A percentile compares a stretch with the other conserved stretches of the same genome.
phyloP scores from a whole-genome alignment of 92 coral and sea anemone species.

The Palythoa grandiflora region DNA sequence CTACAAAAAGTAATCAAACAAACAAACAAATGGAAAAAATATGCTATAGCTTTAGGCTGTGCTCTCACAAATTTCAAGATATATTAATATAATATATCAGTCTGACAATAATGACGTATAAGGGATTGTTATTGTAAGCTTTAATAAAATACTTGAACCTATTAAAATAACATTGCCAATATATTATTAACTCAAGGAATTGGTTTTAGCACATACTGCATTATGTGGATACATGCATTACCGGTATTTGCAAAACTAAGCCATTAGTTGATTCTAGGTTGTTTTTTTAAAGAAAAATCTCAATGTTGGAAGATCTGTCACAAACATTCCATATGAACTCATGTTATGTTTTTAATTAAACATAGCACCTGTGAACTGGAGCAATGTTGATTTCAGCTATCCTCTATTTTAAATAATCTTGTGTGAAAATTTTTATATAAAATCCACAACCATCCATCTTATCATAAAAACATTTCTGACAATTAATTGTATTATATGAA shows the following conservation, averaged over 20 bases:
- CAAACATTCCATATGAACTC: no score
- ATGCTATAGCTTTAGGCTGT: constrained; percentile 8
- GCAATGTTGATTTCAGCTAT: background rate
- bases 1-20: background rate
- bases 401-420: background rate
- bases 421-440: background rate
- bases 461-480: background rate
- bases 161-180: background rate
- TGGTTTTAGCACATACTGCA: constrained; percentile 1
- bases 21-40: background rate
- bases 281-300: background rate
- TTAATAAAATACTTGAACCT: background rate
- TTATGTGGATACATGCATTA: background rate
- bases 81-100: background rate
- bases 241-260: background rate
- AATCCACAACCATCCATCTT: background rate
- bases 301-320: no score
- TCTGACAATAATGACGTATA: background rate
- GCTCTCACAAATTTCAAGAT: background rate
- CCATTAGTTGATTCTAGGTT: background rate
- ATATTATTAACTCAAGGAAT: background rate
- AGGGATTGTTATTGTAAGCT: background rate
- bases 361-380: background rate
- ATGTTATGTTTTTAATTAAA: no score
- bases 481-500: background rate